Base-by-base conservation (phyloP, 2,797 vertebrate genomes). In the Perodicticus potto region DNA sequence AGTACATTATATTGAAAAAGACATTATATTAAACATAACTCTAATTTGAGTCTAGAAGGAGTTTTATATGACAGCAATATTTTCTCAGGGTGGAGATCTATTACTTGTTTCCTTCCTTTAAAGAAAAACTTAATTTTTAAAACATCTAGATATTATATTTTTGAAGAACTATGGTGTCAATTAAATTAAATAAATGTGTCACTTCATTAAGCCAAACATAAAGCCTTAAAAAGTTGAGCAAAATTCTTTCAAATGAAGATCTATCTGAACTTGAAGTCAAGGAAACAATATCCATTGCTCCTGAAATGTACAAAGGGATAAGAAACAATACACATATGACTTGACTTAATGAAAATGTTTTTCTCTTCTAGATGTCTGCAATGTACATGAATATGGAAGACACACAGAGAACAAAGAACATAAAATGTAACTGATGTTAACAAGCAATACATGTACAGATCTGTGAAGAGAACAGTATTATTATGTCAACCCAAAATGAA, bases 231-330 rank as follows among this genome's bases (percentile, higher is more conserved):
- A 81, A 49, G 86, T n/a, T 81, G 19, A 86, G 20, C 76, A 86
- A 85, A 74, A 57, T 74, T 57, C 57, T 78, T 89, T 77, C 13
- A 77, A 77, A 29, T 72, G 72, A 84, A 78, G 45, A 17, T n/a
- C 27, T 43, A 40, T 29, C 34, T 61, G 63, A 72, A 12, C 61
- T 29, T 43, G 43, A 95, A 89, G 19, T 32, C 23, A 34, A 19
- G 23, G 25, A 85, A 72, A 27, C 40, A 81, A 59, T 32, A 72
- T 67, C 19, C 6, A 40, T 43, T 76, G 37, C 20, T 93, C 19
- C 86, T 55, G 55, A 88, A 91, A 83, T n/a, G n/a, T 63, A 34
- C 34, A 88, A 61, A 91, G 32, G 34, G 27, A 29, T 43, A 92
- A n/a, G 34, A 45, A 77, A 91, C 3, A 63, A 27, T 20, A 65